These are phyloP conservation scores for Tineola bisselliella DNA, from an alignment of 2,888 invertebrate genomes.

Conservation along the genomic window DNA sequence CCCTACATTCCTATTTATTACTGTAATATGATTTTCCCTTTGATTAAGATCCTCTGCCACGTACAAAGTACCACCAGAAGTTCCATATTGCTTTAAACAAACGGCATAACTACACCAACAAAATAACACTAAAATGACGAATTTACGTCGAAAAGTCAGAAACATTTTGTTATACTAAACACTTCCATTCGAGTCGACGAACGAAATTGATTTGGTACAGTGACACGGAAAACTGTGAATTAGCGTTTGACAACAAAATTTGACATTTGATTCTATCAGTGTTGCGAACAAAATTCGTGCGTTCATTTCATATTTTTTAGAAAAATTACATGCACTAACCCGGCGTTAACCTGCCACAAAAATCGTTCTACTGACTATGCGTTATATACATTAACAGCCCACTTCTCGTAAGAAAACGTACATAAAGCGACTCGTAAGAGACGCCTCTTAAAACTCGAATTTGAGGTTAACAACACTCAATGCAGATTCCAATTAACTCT, in stretches of 20 bases:
- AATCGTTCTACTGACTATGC: too few relatives aligned
- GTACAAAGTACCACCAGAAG: slow-evolving; percentile 38
- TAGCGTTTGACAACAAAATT: background rate
- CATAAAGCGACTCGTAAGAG: too few relatives aligned
- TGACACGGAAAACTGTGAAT: background rate
- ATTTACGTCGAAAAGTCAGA: slow-evolving; percentile 40
- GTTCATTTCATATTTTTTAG: background rate
- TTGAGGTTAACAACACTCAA: too few relatives aligned
- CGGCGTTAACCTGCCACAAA: too few relatives aligned
- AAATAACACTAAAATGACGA: slow-evolving; percentile 36
- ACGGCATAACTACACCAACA: slow-evolving; percentile 36
- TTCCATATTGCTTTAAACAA: slow-evolving; percentile 37
- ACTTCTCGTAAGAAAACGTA: too few relatives aligned
- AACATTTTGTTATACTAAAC: slow-evolving; percentile 63
- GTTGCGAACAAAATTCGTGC: background rate
- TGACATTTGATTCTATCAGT: background rate
- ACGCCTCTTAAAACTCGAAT: too few relatives aligned
- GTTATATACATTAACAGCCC: too few relatives aligned
- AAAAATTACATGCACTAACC: background rate
- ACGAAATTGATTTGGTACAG: background rate
- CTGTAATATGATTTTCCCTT: slow-evolving; percentile 3
- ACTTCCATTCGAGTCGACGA: background rate
- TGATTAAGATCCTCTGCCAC: slow-evolving; percentile 35
- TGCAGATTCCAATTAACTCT: too few relatives aligned
- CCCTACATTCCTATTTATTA: slow-evolving; percentile 9